Evolutionary conservation across 2,888 invertebrate species (phyloP), one percentile per base, ranked within the genome.

Genomic region (Eupithecia subumbrata): DNA sequence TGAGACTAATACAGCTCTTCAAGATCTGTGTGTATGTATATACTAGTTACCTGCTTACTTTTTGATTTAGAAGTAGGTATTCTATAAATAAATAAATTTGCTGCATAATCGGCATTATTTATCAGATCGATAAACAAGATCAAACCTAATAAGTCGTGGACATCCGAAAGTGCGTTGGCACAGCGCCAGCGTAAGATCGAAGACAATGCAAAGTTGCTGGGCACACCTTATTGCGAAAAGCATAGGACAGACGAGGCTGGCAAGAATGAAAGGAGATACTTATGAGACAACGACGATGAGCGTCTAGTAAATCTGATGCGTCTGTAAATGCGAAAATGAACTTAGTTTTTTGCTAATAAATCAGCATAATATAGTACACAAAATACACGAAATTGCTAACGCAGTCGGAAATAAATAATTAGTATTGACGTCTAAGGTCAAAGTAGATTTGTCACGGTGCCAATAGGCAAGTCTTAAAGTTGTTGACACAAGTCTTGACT

Each of bases 331-430:
- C 5, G 56, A 11, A 22, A 22, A 12, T 56, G 11, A 25, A 25
- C 14, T 5, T 5, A 60, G 14, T 60, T 60, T 60, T 60, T 60
- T 14, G 22, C 25, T 11, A 56, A 60, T 60, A 60, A 60, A 60
- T 56, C 25, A 56, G 22, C 22, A n/a, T 7, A 0, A 5, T 22
- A 22, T 22, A 11, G 9, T 9, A 52, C 9, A 56, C 22, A 60
- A 75, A 52, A 67, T 34, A 67, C 67, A n/a, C 60, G 63, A 71
- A 72, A 71, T 67, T 63, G 34, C 52, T 67, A 67, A 37, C 18
- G 37, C n/a, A 67, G 66, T 87, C 84, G 86, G 86, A 87, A 85
- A 87, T 87, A 87, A 85, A 87, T 86, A 84, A 87, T 86, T 83
- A 81, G 80, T 83, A 83, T 83, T 84, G 85, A 86, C 83, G 84